Evolutionary conservation across 53 echinoderm and acorn worm species (phyloP).

Genomic region (Echinarachnius parma): DNA sequence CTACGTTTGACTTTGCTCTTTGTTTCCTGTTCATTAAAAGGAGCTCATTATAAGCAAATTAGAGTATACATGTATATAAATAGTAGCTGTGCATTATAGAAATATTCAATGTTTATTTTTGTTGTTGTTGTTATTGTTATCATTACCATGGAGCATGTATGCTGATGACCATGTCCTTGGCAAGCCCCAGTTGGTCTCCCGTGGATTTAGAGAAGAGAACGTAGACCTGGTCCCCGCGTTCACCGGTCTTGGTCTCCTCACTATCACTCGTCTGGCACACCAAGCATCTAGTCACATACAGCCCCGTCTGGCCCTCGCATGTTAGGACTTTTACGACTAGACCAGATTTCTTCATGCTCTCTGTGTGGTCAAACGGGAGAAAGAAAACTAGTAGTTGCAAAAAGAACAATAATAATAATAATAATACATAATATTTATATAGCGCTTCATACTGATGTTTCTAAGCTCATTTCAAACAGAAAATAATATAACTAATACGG

Average conservation of each 20-base stretch:
- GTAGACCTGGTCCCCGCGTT: slow-evolving; percentile 46
- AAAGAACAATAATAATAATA: too few species aligned
- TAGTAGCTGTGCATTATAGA: too few species aligned
- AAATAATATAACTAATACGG: too few species aligned
- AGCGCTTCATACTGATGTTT: too few species aligned
- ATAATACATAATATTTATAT: too few species aligned
- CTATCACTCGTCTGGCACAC: slow-evolving; percentile 1
- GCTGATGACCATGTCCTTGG: slow-evolving; percentile 51
- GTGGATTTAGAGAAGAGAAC: slow-evolving; percentile 62
- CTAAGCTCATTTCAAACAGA: too few species aligned
- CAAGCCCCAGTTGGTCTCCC: slow-evolving; percentile 52
- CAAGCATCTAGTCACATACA: slow-evolving; percentile 52
- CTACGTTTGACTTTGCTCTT: too few species aligned
- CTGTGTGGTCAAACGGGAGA: neutral
- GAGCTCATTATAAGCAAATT: too few species aligned
- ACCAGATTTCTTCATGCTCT: slow-evolving; percentile 7
- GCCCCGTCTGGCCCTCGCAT: slow-evolving; percentile 37
- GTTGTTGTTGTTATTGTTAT: too few species aligned
- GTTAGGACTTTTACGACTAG: slow-evolving; percentile 50
- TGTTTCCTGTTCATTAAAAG: too few species aligned
- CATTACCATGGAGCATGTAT: slow-evolving; percentile 87
- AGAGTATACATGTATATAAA: too few species aligned
- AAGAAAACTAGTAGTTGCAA: neutral
- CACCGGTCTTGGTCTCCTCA: slow-evolving; percentile 1
- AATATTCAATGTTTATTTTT: too few species aligned